Conservation (phyloP, 1,140 invertebrate genomes). For the Drosophila aff. region DNA sequence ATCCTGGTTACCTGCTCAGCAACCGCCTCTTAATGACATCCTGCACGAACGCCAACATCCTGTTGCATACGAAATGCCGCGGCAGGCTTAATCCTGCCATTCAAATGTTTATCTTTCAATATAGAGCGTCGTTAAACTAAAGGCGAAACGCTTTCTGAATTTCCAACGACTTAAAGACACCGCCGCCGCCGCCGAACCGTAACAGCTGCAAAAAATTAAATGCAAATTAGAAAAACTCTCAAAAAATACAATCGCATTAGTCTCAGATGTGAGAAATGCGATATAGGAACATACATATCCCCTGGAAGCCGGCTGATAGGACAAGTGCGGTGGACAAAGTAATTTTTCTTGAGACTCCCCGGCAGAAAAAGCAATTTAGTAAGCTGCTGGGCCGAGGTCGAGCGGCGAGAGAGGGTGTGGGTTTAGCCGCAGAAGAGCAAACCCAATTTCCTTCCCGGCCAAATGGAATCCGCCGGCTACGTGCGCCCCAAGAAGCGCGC, state of each 20-base stretch:
- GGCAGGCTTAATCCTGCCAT: constrained; percentile 46
- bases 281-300: constrained; percentile 69
- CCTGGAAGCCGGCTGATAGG: constrained; percentile 26
- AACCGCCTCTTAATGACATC: background rate
- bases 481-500: constrained; percentile 77
- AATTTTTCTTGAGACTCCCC: constrained; percentile 71
- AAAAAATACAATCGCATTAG: constrained; percentile 83
- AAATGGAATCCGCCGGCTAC: constrained; percentile 76
- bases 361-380: constrained; percentile 78
- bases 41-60: constrained; percentile 42
- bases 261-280: constrained; percentile 84
- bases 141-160: constrained; percentile 72
- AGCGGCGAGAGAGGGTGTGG: constrained; percentile 16
- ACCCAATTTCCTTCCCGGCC: constrained; percentile 77
- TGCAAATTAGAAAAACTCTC: constrained; percentile 81
- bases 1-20: constrained; percentile 4
- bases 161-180: constrained; percentile 72
- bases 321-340: constrained; percentile 59
- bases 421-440: constrained; percentile 58
- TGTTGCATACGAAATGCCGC: constrained; percentile 65
- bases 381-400: constrained; percentile 70
- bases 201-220: constrained; percentile 84
- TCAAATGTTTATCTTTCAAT: constrained; percentile 78
- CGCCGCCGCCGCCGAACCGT: constrained; percentile 31
- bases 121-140: constrained; percentile 72